Evolutionary conservation across 2,888 invertebrate species (phyloP), one percentile per base, ranked within the genome.

Genomic region (Scaeva pyrastri): DNA sequence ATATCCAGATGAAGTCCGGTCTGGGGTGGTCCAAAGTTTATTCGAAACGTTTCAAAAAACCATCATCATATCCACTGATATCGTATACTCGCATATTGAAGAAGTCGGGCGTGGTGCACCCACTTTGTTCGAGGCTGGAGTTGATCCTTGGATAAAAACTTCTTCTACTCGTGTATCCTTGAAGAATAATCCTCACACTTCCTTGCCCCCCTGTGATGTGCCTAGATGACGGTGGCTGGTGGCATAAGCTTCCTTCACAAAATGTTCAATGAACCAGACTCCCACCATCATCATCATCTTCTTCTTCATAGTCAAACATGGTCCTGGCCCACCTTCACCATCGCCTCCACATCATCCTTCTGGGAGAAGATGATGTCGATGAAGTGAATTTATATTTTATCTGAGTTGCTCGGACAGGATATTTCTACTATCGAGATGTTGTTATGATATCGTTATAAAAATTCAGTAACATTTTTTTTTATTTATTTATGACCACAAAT

Each of bases 401-500:
- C 75, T 87, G 87, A 87, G 79, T 60, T 75, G 71, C 87, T 83
- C 83, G 87, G 87, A 87, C 87, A 87, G 83, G 83, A 87, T 87
- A 79, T 83, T 87, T 68, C 60, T 79, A 56, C 73, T 82, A 86
- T 86, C 86, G 77, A 86, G 82, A 82, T 86, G 87, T 68, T 87
- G 75, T 87, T 87, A 87, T 87, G 87, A 87, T 87, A 87, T 83
- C 83, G 78, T 83, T 72, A 75, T 82, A 78, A 83, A 87, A 87
- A 83, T 86, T 86, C 82, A 68, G 82, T 82, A 86, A 64, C 78
- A 83, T 83, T 83, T 87, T 83, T n/a, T 82, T 60, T 66, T 82
- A 87, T 87, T 87, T 87, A 87, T 87, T 87, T 87, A 87, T 87
- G 83, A 83, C 87, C 87, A 83, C 87, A 87, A 87, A 87, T 87